A percentile compares a stretch with the other conserved stretches of the same genome.
Conservation (phyloP, 1,140 invertebrate species). For the Ceratitis capitata region DNA sequence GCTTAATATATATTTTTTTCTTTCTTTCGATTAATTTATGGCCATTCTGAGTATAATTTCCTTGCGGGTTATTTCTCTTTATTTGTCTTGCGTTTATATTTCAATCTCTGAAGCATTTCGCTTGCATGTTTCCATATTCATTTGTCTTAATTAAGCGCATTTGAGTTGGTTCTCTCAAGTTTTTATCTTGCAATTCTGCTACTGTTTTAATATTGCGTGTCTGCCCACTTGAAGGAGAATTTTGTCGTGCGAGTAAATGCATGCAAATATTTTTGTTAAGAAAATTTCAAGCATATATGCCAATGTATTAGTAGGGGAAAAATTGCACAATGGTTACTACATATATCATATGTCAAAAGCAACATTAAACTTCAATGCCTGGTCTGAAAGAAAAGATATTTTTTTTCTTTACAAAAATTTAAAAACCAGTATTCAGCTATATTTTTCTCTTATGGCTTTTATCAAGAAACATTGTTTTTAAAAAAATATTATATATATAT, state of each 20-base stretch:
- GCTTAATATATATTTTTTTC: too few relatives aligned
- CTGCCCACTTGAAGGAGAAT: neutral
- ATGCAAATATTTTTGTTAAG: neutral
- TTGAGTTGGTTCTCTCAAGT: constrained; percentile 8
- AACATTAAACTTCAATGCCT: neutral
- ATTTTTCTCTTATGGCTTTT: neutral
- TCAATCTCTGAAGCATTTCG: too few relatives aligned
- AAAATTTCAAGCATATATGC: neutral
- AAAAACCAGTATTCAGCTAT: neutral
- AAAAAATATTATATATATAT: too few relatives aligned
- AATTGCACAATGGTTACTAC: neutral
- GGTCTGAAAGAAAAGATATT: neutral
- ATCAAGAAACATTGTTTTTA: too few relatives aligned
- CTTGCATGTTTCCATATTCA: neutral
- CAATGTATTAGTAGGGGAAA: neutral
- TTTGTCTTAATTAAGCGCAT: constrained; percentile 34
- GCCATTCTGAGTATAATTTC: too few relatives aligned
- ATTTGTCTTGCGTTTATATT: neutral
- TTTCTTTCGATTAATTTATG: too few relatives aligned
- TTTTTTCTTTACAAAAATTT: neutral
- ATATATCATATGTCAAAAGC: neutral
- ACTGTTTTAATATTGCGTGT: constrained; percentile 12
- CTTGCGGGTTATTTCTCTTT: too few relatives aligned
- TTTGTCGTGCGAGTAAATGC: neutral
- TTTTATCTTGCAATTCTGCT: neutral